Base-by-base conservation (phyloP, 2,797 vertebrate genomes). In the Geotrypetes seraphini region DNA sequence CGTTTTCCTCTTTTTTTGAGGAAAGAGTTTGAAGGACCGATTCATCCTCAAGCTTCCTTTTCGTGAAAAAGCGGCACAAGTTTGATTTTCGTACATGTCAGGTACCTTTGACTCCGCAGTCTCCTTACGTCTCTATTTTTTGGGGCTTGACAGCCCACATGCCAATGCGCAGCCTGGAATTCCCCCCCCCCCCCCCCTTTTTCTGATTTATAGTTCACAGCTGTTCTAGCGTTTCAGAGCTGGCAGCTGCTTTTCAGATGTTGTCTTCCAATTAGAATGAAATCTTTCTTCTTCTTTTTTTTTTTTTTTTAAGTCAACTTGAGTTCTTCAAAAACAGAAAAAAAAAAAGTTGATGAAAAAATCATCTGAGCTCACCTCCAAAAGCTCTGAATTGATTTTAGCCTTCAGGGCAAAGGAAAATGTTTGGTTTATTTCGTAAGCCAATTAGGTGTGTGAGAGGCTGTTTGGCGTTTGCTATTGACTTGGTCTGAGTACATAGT, bases 391-490 rank as follows among this genome's bases (percentile, higher is more conserved):
- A 97, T 94, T 90, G 91, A 96, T 95, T 81, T 49, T 54, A 61
- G 63, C 46, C 73, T 80, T 75, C 67, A 61, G 81, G 70, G 78
- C 83, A 89, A 92, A 92, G 79, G 79, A 89, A 92, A 94, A 94
- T 91, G 85, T 95, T 96, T 93, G 84, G 81, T 81, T 89, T 91
- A 83, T 92, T 91, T 89, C 29, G 33, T 83, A 87, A 96, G 86
- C 88, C 88, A 89, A 92, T 96, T 91, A 93, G 84, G 84, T 81
- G 75, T 71, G 78, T 78, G 79, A 85, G 78, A 88, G 76, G 78
- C 79, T 78, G 81, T 80, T 87, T 87, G 85, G 78, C 78, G 80
- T 71, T 75, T 73, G 75, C 73, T 89, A 91, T 91, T 89, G 92
- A 95, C 73, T 75, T 10, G 65, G 59, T 66, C 77, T 75, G 69